Evolutionary conservation across 2,888 invertebrate species (phyloP), one percentile per base, ranked within the genome.

Genomic region (Pasiphila rectangulata): DNA sequence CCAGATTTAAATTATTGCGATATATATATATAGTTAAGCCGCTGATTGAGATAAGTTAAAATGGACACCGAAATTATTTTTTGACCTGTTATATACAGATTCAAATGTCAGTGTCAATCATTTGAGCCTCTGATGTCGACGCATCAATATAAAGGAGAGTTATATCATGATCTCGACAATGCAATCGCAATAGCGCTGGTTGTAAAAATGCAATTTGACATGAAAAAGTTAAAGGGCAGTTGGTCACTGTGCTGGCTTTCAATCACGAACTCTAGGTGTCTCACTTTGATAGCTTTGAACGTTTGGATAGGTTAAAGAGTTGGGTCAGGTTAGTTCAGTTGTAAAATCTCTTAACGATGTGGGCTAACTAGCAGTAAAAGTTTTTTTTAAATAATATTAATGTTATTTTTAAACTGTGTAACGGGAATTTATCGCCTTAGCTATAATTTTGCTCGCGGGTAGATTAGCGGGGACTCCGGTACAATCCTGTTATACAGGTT

Each of bases 21-120:
- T n/a, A n/a, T n/a, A n/a, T n/a, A n/a, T n/a, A n/a, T n/a, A n/a
- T n/a, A n/a, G n/a, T 4, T 25, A 25, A 6, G 7, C 0, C 7
- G 1, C 30, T 15, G 13, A 15, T 30, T 9, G n/a, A n/a, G 15
- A 10, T 16, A 17, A 32, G 19, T 43, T 6, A n/a, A n/a, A n/a
- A n/a, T 25, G 44, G 29, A 38, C 19, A 46, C 53, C 37, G 50
- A 46, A 61, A 54, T 51, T 34, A 46, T 42, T 44, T 48, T 51
- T 17, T 57, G 64, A 63, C 59, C 65, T 50, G 44, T 64, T 58
- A 54, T 56, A 51, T 46, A 17, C 29, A 40, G 58, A 39, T 58
- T 58, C 54, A 64, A 71, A 72, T 62, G 67, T 54, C 70, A 39
- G 24, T 48, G 64, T 70, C 72, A 64, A 68, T 71, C 73, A 69